Evolutionary conservation across 2,113 vertebrate genomes (phyloP), one percentile per base, ranked within the genome.

Genomic region (Rhodinocichla rosea): DNA sequence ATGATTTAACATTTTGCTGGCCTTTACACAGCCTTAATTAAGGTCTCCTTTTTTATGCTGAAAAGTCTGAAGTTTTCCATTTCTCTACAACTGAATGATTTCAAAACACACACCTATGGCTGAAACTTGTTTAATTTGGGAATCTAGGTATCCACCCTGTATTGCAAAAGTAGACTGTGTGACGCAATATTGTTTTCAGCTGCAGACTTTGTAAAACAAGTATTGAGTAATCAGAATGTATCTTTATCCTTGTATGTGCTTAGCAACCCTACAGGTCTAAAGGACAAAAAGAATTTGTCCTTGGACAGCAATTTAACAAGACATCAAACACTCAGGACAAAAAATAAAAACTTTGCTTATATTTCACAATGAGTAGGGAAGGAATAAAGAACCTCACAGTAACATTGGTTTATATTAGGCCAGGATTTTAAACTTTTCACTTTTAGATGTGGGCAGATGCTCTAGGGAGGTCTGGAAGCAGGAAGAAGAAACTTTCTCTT

Each of bases 161-260:
- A 42, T 98, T 98, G 97, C 98, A 96, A 97, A 98, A 98, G 92
- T 69, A 86, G 68, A 62, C 62, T 39, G 44, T 92, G 90, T 98
- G 97, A 97, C 0, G 59, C 97, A 98, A 98, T 95, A 92, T 60
- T 93, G 91, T 93, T 97, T 95, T 94, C 76, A 95, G 59, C 92
- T 96, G 92, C 55, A 96, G 80, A 95, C 76, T 93, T 96, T 95
- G 94, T 97, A 95, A 98, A 98, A 96, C 84, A 96, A 97, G 84
- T 96, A 92, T 97, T 98, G 97, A 92, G 97, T 93, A 97, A 98
- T 91, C 75, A 63, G 33, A 92, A 83, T 67, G 44, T 96, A 84
- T 96, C 96, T 94, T 97, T 97, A 87, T 92, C 92, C 97, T 91
- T 87, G 37, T 87, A 42, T 95, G 86, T 65, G 80, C 94, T 80